Evolutionary conservation across 2,113 vertebrate species (phyloP), one percentile per base, ranked within the genome.

Genomic region (Ovibos moschatus): DNA sequence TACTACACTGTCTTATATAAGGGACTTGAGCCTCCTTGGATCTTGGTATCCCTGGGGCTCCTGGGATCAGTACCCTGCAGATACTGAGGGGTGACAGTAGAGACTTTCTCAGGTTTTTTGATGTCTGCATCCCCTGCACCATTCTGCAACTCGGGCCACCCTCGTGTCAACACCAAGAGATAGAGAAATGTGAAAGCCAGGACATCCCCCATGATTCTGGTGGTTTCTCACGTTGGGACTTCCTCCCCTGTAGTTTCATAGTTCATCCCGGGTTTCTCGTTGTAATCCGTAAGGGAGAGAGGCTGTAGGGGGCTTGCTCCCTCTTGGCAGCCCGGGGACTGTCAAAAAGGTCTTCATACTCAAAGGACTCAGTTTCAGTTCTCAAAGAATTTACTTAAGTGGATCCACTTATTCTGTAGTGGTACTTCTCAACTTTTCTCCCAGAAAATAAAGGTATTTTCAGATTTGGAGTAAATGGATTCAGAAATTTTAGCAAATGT

Each of bases 401-500:
- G 53, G 25, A 82, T 27, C 30, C 36, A 50, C 17, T 36, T 47
- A 25, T 45, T 96, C 55, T 27, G 60, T 25, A 76, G 16, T 74
- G 64, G 45, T 30, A 4, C 58, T 36, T 76, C 17, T 43, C 33
- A 90, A 50, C 30, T 33, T 93, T 89, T 43, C 36, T 76, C 8
- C n/a, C 36, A 21, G 40, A 19, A 87, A 88, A 81, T 74, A 82
- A 96, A 88, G 16, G 2, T 89, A 87, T 92, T 86, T 89, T 89
- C 36, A 79, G 51, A 15, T n/a, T 84, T 84, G 16, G 45, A 43
- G 6, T 78, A 76, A 89, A 76, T 60, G 36, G 21, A 19, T 40
- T 94, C 21, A 84, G 13, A 96, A 40, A 55, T 89, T 87, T 92
- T 57, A 87, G 87, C 85, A 36, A 78, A 30, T 93, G 55, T 60